Evolutionary conservation across 1,140 invertebrate genomes (phyloP), one percentile per base, ranked within the genome.

Genomic region (Thaumatotibia leucotreta): DNA sequence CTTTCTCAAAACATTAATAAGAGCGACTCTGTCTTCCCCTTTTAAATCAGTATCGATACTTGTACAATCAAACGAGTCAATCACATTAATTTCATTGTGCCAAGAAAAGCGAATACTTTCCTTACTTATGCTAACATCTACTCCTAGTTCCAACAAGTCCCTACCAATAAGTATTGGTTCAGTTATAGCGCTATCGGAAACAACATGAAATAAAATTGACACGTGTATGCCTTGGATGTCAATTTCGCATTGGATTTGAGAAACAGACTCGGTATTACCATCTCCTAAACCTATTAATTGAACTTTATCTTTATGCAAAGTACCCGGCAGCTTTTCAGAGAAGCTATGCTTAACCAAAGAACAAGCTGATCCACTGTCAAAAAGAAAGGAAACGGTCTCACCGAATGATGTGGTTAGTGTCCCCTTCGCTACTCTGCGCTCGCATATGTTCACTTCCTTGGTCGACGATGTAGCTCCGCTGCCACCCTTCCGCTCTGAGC

Each of bases 111-210:
- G 22, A 17, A 68, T 61, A 9, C 2, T 23, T 52, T 68, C 66
- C 32, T 39, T 69, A 32, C 64, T 39, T 29, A 75, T 72, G 54
- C 70, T 17, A 20, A 72, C 61, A 14, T 35, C 22, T 24, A 72
- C 20, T n/a, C 22, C 61, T 8, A 64, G 22, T 9, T 68, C 66
- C 61, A 72, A 32, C 39, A 72, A 20, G 35, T 72, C 70, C 14
- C 73, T 70, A 0, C 73, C 70, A 65, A 72, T 67, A n/a, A 75
- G 61, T 5, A 70, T 50, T 0, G 64, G 58, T 31, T 72, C 66
- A 1, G 14, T 39, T 8, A 69, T 64, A 58, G 39, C 39, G n/a
- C 35, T 20, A 29, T 72, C 64, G 1, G 73, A 66, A 0, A 75
- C 64, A 4, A 75, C 54, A 49, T 75, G 73, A 22, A 75, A 75